These are phyloP conservation scores for Corydoras maculifer DNA, from an alignment of 2,113 vertebrate species.

Conservation along the genomic window DNA sequence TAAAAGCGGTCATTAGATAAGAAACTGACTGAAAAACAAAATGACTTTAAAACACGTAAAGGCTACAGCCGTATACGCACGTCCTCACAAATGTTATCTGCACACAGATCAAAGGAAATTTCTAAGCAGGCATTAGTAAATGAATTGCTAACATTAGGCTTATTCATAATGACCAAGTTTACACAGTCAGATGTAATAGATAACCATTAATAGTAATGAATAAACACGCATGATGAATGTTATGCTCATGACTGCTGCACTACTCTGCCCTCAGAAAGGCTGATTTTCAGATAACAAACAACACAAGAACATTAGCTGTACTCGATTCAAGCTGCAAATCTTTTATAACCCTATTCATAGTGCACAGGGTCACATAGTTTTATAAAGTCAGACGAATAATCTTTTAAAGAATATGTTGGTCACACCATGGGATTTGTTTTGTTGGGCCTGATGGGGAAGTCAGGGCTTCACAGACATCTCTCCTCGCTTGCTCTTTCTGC, in stretches of 20 bases:
- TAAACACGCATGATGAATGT: too few species aligned
- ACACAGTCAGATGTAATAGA: too few species aligned
- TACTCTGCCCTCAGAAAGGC: too few species aligned
- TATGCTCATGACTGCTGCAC: too few species aligned
- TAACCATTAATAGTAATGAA: too few species aligned
- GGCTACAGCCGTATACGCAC: conserved; percentile 22
- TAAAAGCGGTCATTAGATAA: conserved; percentile 55
- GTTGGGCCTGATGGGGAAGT: conserved; percentile 42
- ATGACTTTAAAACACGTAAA: conserved; percentile 26
- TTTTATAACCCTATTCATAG: conserved; percentile 13
- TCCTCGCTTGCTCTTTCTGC: conserved; percentile 30
- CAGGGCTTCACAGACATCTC: conserved; percentile 43
- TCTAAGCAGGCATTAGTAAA: conserved; percentile 21
- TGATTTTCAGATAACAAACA: too few species aligned
- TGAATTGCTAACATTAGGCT: neutral
- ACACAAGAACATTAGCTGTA: too few species aligned
- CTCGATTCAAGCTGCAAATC: too few species aligned
- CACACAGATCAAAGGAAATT: conserved; percentile 16
- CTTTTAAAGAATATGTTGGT: conserved; percentile 46
- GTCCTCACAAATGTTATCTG: conserved; percentile 19
- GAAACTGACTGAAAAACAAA: conserved; percentile 36
- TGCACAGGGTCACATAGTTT: conserved; percentile 51
- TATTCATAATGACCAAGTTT: too few species aligned
- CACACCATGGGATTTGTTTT: conserved; percentile 38
- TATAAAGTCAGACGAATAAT: too few species aligned